Percentiles rank a stretch among this genome's conserved stretches.
These are phyloP conservation scores for Slavum lentiscoides DNA, from an alignment of 2,888 invertebrate species.

Conservation along the genomic window DNA sequence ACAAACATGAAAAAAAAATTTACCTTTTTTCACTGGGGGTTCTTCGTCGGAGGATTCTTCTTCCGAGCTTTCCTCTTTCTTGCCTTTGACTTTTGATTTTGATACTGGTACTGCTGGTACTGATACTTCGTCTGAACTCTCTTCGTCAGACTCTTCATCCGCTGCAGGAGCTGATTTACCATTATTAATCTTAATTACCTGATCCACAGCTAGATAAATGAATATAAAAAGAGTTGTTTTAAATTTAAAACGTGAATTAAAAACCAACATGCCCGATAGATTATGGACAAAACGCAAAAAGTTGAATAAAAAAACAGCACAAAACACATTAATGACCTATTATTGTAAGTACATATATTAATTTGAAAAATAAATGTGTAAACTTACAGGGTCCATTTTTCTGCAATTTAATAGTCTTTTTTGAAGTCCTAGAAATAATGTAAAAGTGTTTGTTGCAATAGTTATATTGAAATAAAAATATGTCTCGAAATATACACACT, in stretches of 20 bases:
- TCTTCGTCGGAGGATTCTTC: constrained; percentile 61
- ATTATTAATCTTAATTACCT: constrained; percentile 42
- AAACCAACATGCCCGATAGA: too few relatives aligned
- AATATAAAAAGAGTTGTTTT: not conserved
- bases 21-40: constrained; percentile 39
- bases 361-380: not conserved
- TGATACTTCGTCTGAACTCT: too few relatives aligned
- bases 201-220: constrained; percentile 32
- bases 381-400: constrained; percentile 48
- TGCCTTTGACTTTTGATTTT: too few relatives aligned
- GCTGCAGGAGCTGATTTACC: constrained; percentile 19
- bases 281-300: too few relatives aligned
- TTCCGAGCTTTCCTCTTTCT: constrained; percentile 59
- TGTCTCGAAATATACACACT: constrained; percentile 19
- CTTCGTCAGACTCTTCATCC: constrained; percentile 11
- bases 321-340: too few relatives aligned
- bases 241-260: too few relatives aligned
- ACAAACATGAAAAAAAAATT: not conserved
- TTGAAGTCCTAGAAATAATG: constrained; percentile 18
- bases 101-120: too few relatives aligned
- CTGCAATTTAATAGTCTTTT: constrained; percentile 27
- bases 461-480: not conserved
- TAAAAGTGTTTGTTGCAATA: not conserved
- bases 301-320: too few relatives aligned
- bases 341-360: not conserved